A percentile compares a stretch with the other conserved stretches of the same genome.
These are phyloP conservation scores for Eclectus roratus DNA, from an alignment of 2,113 vertebrate genomes.

Conservation along the genomic window DNA sequence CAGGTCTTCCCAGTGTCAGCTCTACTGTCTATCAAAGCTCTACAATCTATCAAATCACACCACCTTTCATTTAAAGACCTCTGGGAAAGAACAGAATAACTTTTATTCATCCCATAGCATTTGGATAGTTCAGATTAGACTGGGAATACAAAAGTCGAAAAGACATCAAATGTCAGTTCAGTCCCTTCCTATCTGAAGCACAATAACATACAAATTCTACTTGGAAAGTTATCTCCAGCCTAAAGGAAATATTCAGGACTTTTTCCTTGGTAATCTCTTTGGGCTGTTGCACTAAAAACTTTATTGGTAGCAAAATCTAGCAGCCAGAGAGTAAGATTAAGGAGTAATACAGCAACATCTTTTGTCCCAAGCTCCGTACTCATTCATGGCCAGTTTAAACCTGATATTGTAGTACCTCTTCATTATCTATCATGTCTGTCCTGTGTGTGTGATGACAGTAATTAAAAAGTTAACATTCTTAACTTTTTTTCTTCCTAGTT, in stretches of 20 bases:
- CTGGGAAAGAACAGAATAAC: not conserved
- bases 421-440: not conserved
- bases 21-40: not conserved
- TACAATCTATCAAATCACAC: not conserved
- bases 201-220: not conserved
- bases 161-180: not conserved
- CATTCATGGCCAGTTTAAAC: not conserved
- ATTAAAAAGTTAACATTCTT: not conserved
- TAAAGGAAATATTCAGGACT: not conserved
- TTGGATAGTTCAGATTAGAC: not conserved
- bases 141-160: not conserved
- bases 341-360: not conserved
- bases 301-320: not conserved
- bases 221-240: not conserved
- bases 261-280: not conserved
- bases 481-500: not conserved
- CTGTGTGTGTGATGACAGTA: not conserved
- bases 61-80: not conserved
- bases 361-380: not conserved
- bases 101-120: not conserved
- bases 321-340: not conserved
- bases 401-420: not conserved
- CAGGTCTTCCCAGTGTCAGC: rapidly evolving
- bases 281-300: not conserved
- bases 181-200: not conserved